Evolutionary conservation across 2,797 vertebrate species (phyloP), one percentile per base, ranked within the genome.

Genomic region (Toxotes lorentzi): DNA sequence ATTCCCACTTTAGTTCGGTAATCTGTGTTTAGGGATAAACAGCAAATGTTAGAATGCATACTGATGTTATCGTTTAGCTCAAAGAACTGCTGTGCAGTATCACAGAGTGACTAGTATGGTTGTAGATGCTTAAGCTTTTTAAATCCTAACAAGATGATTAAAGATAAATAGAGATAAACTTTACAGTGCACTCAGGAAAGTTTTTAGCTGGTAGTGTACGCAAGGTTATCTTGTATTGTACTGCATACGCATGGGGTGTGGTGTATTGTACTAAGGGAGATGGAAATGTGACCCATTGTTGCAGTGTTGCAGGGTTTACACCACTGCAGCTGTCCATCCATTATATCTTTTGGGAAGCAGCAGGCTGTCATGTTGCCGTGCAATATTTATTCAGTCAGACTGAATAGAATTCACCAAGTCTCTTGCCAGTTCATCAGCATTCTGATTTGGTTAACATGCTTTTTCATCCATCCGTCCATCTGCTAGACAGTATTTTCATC

Each of bases 381-480:
- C 59, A 64, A 66, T 61, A 64, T 73, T 43, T 24, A 48, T 57
- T 58, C 35, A 45, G 13, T 68, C 41, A 60, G 23, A 59, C 63
- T 54, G 16, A 60, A 58, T 19, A 1, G 16, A 77, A 73, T 70
- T 60, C 47, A 58, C 64, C 65, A 62, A 17, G 2, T 72, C 54
- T 67, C 60, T 65, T 64, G 43, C 73, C 47, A 21, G 27, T 67
- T 71, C 62, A 73, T 76, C 69, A 73, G 61, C 57, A 24, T 67
- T 57, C 12, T 19, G 73, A 72, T 73, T 77, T 41, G 17, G 40
- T 47, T 43, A 53, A n/a, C 45, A 45, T 38, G 38, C n/a, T 50
- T 54, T 56, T 47, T 40, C 16, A 14, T 63, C 67, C n/a, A 13
- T 63, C 50, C 2, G 38, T 54, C 40, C 54, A 12, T 70, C 38